Conservation (phyloP, 2,888 invertebrate species). For the Cinara cedri region DNA sequence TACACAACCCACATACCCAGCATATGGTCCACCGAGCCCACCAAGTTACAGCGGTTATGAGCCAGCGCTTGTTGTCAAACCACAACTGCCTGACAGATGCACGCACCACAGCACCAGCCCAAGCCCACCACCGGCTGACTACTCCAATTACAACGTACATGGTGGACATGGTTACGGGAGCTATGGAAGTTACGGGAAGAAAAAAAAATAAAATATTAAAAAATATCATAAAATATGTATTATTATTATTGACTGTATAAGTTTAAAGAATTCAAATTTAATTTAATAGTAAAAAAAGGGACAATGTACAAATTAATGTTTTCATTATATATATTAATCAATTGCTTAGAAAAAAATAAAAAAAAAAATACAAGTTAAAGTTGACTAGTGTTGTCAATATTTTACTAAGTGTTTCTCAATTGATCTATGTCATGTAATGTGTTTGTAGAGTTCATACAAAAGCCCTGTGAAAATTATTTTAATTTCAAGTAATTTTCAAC, state of each 20-base stretch:
- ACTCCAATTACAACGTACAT: slow-evolving; percentile 22
- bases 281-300: slow-evolving; percentile 54
- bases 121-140: neutral
- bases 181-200: slow-evolving; percentile 10
- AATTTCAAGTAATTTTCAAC: neutral
- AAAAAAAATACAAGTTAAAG: slow-evolving; percentile 38
- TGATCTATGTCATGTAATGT: slow-evolving; percentile 31
- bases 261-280: slow-evolving; percentile 54
- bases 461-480: slow-evolving; percentile 20
- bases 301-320: slow-evolving; percentile 49
- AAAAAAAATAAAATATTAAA: neutral
- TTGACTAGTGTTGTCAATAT: slow-evolving; percentile 40
- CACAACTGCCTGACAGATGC: neutral
- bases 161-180: slow-evolving; percentile 34
- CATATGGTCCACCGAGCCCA: neutral
- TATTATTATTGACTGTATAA: slow-evolving; percentile 23
- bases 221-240: slow-evolving; percentile 15
- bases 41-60: slow-evolving; percentile 17
- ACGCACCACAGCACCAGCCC: neutral
- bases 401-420: slow-evolving; percentile 44
- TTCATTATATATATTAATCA: slow-evolving; percentile 38
- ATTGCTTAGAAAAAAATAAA: slow-evolving; percentile 11
- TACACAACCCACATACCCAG: neutral
- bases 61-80: neutral
- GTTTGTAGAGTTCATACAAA: neutral